Percentiles rank a stretch among this genome's conserved stretches.
Conservation (phyloP, 2,888 invertebrate species). For the Macrosoma leucophasiata region DNA sequence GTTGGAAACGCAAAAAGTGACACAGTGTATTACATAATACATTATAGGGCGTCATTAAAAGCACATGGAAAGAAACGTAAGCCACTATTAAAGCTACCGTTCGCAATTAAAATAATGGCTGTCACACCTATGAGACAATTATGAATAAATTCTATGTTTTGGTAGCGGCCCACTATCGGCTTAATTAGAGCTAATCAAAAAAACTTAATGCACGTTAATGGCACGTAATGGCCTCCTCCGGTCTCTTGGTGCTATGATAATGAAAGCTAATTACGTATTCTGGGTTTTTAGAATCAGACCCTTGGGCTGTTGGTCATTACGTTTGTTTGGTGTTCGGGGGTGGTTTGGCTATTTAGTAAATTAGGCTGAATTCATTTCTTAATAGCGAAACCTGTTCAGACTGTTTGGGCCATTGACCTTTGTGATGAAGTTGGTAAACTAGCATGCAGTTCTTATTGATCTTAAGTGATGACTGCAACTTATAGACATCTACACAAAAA, state of each 20-base stretch:
- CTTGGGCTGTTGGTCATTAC: slow-evolving; percentile 23
- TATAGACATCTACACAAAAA: too few relatives aligned
- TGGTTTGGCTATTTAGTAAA: too few relatives aligned
- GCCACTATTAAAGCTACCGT: slow-evolving; percentile 56
- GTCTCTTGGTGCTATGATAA: slow-evolving; percentile 35
- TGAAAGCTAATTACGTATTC: slow-evolving; percentile 33
- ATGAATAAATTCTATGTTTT: slow-evolving; percentile 66
- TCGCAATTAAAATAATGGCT: slow-evolving; percentile 72
- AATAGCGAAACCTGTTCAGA: too few relatives aligned
- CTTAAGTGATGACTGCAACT: too few relatives aligned
- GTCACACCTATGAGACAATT: slow-evolving; percentile 75
- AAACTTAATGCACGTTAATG: slow-evolving; percentile 47
- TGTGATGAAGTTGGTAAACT: too few relatives aligned
- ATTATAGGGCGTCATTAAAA: slow-evolving; percentile 36
- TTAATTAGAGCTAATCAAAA: slow-evolving; percentile 54
- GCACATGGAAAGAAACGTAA: slow-evolving; percentile 53
- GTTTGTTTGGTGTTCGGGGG: too few relatives aligned
- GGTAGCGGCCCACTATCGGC: slow-evolving; percentile 33
- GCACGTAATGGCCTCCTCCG: slow-evolving; percentile 35
- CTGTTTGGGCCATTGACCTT: too few relatives aligned
- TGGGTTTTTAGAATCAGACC: slow-evolving; percentile 28
- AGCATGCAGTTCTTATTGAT: too few relatives aligned
- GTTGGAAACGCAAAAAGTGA: slow-evolving; percentile 25
- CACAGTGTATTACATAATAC: slow-evolving; percentile 31
- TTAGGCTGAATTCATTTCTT: too few relatives aligned